Conservation (phyloP, 1,140 invertebrate genomes). For the Anastrepha ludens region DNA sequence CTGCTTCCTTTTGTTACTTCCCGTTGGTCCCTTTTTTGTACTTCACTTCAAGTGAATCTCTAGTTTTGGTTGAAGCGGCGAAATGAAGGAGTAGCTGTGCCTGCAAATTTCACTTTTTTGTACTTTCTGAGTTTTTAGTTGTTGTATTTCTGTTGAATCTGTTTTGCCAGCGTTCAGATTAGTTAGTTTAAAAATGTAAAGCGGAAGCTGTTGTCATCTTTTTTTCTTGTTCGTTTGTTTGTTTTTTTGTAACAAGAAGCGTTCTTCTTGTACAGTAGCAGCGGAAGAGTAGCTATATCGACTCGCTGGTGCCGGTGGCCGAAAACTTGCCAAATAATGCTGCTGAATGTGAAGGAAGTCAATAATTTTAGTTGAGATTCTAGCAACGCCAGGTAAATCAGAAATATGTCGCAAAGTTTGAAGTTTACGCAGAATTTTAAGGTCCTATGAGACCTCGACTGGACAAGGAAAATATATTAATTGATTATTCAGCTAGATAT, state of each 20-base stretch:
- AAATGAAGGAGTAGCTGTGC: background rate
- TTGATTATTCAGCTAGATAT: too few species aligned
- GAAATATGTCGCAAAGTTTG: too few species aligned
- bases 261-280: background rate
- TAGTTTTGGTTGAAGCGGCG: background rate
- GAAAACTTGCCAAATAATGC: constrained; percentile 22
- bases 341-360: background rate
- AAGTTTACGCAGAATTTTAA: too few species aligned
- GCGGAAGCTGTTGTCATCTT: constrained; percentile 20
- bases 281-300: background rate
- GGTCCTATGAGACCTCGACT: too few species aligned
- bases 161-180: constrained; percentile 29
- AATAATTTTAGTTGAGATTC: too few species aligned
- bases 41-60: background rate
- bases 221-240: background rate
- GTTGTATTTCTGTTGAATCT: background rate
- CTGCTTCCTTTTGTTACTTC: background rate
- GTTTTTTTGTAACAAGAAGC: background rate
- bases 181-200: constrained; percentile 48
- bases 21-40: background rate
- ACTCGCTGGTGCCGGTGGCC: background rate
- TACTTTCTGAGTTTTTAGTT: background rate
- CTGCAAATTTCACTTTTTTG: background rate
- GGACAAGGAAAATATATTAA: too few species aligned
- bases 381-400: too few species aligned